Evolutionary conservation across 2,113 vertebrate genomes (phyloP).

Genomic region (Sebastes schlegelii): DNA sequence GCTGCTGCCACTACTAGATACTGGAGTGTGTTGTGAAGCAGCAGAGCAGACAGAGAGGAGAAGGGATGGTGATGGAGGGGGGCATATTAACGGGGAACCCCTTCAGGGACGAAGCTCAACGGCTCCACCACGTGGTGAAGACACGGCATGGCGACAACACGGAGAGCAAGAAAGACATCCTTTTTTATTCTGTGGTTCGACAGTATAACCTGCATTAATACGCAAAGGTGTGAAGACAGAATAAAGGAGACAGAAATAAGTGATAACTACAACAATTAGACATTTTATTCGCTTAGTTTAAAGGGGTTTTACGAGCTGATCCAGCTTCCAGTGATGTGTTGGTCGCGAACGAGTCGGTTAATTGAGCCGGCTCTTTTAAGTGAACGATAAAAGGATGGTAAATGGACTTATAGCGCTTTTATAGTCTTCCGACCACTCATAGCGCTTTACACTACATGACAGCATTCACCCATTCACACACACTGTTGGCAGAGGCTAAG

Average conservation of each 20-base stretch:
- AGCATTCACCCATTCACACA: too few species aligned
- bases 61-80: constrained; percentile 8
- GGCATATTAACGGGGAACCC: constrained; percentile 59
- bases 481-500: too few species aligned
- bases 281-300: too few species aligned
- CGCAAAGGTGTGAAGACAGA: not conserved
- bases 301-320: too few species aligned
- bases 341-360: too few species aligned
- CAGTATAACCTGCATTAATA: not conserved
- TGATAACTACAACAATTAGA: not conserved
- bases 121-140: constrained; percentile 61
- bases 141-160: not conserved
- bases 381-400: too few species aligned
- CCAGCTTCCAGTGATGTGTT: too few species aligned
- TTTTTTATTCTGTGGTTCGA: constrained; percentile 16
- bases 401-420: too few species aligned
- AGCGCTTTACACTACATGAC: too few species aligned
- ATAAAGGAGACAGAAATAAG: accelerated
- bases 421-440: too few species aligned
- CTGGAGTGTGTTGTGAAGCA: constrained; percentile 61
- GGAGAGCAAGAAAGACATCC: not conserved
- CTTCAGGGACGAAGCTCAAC: constrained; percentile 27
- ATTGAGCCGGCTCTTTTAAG: too few species aligned
- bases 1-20: constrained; percentile 70
- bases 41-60: constrained; percentile 57